Conservation (phyloP, 2,113 vertebrate species). For the Oncorhynchus masou region DNA sequence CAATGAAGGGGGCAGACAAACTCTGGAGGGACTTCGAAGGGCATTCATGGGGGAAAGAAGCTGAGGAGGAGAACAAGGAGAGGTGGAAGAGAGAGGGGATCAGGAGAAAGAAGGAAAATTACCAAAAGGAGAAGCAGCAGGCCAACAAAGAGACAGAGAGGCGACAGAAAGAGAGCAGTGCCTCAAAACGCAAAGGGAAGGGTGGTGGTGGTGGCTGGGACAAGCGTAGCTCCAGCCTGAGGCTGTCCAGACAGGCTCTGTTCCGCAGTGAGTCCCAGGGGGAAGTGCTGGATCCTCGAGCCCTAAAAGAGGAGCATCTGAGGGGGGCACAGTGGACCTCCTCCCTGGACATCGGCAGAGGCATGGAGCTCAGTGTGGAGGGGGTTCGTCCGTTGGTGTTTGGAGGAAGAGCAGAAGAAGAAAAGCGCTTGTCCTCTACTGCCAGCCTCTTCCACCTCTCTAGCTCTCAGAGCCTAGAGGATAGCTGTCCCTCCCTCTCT, state of each 20-base stretch:
- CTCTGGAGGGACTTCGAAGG: constrained; percentile 71
- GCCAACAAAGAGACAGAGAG: constrained; percentile 31
- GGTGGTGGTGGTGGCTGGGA: constrained; percentile 56
- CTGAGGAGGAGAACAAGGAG: constrained; percentile 56
- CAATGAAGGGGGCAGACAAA: constrained; percentile 43
- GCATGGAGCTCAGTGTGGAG: constrained; percentile 49
- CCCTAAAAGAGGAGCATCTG: constrained; percentile 50
- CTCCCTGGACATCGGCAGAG: constrained; percentile 74
- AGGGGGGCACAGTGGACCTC: constrained; percentile 74
- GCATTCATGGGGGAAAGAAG: constrained; percentile 68
- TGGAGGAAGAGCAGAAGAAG: constrained; percentile 39
- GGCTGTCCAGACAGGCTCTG: constrained; percentile 67
- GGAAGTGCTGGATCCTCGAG: constrained; percentile 66
- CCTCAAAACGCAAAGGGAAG: constrained; percentile 55
- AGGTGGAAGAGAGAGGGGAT: constrained; percentile 61
- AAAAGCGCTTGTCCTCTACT: constrained; percentile 73
- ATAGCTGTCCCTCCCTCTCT: constrained; percentile 71
- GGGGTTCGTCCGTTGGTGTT: constrained; percentile 36
- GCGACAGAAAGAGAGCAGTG: constrained; percentile 53
- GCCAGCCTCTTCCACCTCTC: constrained; percentile 77
- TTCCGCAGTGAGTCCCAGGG: constrained; percentile 77
- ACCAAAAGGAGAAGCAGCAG: constrained; percentile 50
- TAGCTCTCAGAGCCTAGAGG: constrained; percentile 75
- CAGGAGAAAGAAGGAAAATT: constrained; percentile 55
- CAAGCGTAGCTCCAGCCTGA: constrained; percentile 65